phyloP scores from a whole-genome alignment of 2,888 invertebrate genomes.

The Fragum sueziense region DNA sequence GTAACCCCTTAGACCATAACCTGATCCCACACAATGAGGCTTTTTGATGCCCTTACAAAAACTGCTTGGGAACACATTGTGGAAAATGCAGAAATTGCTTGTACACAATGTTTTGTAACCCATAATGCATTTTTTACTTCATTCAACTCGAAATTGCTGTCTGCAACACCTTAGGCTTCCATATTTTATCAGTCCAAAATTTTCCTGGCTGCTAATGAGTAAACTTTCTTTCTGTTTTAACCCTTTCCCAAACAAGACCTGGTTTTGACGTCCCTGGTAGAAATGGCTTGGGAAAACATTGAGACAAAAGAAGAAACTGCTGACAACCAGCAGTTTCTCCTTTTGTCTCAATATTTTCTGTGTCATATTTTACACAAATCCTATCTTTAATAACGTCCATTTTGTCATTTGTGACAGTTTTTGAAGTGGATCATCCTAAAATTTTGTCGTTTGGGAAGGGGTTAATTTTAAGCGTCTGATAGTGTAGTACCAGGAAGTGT shows the following conservation, averaged over 20 bases:
- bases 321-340: not conserved
- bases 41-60: not conserved
- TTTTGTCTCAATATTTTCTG: not conserved
- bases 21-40: not conserved
- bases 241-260: too few relatives aligned
- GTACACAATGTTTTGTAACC: not conserved
- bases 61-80: not conserved
- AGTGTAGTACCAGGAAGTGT: slow-evolving; percentile 50
- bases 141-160: not conserved
- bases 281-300: too few relatives aligned
- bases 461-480: slow-evolving; percentile 45
- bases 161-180: not conserved
- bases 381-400: not conserved
- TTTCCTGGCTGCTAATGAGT: not conserved
- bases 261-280: too few relatives aligned
- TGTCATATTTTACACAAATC: not conserved
- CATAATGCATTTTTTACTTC: too few relatives aligned
- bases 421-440: not conserved
- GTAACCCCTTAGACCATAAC: not conserved
- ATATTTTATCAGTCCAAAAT: not conserved
- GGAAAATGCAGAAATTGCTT: not conserved
- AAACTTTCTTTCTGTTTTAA: not conserved
- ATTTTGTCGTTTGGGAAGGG: not conserved
- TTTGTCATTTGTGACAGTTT: not conserved
- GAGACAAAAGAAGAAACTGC: not conserved